Conservation (phyloP, 2,113 vertebrate genomes). For the Nothobranchius kuhntae region DNA sequence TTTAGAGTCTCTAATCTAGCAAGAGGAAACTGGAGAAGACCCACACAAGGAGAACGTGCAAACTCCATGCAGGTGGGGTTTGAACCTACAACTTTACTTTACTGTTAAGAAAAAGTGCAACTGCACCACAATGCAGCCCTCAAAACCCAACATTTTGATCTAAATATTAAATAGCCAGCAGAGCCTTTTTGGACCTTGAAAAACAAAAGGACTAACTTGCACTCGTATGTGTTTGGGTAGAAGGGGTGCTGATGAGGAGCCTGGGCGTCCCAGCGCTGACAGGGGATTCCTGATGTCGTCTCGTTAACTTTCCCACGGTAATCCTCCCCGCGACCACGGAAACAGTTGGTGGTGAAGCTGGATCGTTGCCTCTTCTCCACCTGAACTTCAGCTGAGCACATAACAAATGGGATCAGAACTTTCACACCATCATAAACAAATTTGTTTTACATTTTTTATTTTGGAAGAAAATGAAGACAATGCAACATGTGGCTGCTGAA, state of each 20-base stretch:
- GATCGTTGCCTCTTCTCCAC: constrained; percentile 74
- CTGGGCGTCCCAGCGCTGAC: constrained; percentile 94
- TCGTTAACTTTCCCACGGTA: constrained; percentile 89
- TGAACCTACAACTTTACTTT: too few species aligned
- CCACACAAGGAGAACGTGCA: too few species aligned
- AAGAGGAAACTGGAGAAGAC: too few species aligned
- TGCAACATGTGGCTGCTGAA: too few species aligned
- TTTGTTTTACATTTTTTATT: too few species aligned
- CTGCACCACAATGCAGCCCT: too few species aligned
- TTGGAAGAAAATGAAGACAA: too few species aligned
- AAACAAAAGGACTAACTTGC: constrained; percentile 85
- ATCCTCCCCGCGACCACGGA: constrained; percentile 87
- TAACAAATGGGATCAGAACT: background rate
- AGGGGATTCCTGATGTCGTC: constrained; percentile 87
- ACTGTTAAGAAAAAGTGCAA: too few species aligned
- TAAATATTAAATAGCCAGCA: constrained; percentile 48
- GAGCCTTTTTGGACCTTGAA: constrained; percentile 8
- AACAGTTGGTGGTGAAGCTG: constrained; percentile 83
- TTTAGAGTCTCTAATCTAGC: too few species aligned
- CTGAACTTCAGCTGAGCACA: constrained; percentile 63
- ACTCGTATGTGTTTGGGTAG: constrained; percentile 87
- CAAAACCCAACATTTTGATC: constrained; percentile 10
- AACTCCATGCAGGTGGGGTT: too few species aligned
- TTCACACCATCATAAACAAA: too few species aligned
- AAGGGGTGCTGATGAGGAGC: constrained; percentile 88